Conservation (phyloP, 2,797 vertebrate species). For the Geotrypetes seraphini region DNA sequence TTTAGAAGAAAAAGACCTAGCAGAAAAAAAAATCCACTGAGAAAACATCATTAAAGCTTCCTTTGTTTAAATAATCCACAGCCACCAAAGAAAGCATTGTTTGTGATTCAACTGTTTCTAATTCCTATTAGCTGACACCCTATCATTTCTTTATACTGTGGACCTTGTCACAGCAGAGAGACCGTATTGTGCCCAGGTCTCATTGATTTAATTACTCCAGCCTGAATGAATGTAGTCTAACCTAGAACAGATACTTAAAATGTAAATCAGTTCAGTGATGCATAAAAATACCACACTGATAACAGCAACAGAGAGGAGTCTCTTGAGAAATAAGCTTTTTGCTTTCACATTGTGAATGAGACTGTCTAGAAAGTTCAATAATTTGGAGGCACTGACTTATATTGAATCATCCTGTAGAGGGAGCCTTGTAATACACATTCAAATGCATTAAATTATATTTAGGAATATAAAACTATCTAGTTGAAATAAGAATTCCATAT, state of each 20-base stretch:
- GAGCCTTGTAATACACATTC: conserved; percentile 2
- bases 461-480: conserved; percentile 1
- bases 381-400: conserved; percentile 7
- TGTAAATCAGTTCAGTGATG: conserved; percentile 77
- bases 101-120: conserved; percentile 45
- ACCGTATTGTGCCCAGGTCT: conserved; percentile 56
- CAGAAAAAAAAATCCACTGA: conserved; percentile 5
- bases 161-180: conserved; percentile 52
- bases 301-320: conserved; percentile 46
- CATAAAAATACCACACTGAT: conserved; percentile 76
- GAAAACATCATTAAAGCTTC: conserved; percentile 19
- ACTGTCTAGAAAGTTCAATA: conserved; percentile 20
- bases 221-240: conserved; percentile 59
- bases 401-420: conserved; percentile 13
- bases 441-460: conserved; percentile 16
- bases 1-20: too few relatives aligned
- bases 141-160: conserved; percentile 47
- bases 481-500: neutral
- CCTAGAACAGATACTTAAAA: conserved; percentile 67
- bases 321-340: conserved; percentile 48
- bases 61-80: conserved; percentile 32
- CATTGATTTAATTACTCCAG: conserved; percentile 78
- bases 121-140: conserved; percentile 38
- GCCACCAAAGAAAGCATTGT: conserved; percentile 20
- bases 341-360: conserved; percentile 25